Percentiles rank a stretch among this genome's conserved stretches.
phyloP scores from a whole-genome alignment of 2,888 invertebrate species.

The Scelioninae gen. 2 region DNA sequence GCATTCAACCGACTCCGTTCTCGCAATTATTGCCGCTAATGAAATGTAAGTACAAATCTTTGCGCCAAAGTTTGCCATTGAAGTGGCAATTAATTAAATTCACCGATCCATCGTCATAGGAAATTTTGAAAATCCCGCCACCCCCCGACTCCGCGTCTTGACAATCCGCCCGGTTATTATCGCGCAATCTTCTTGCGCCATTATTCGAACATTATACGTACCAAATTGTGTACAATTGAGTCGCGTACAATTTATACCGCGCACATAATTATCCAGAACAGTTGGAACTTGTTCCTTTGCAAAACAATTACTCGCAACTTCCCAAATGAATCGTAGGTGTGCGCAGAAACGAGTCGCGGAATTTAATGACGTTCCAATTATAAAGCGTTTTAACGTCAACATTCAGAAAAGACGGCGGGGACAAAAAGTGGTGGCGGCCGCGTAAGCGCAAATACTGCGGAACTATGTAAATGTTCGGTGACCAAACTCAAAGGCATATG shows the following conservation, averaged over 20 bases:
- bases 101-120: no score
- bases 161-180: constrained; percentile 37
- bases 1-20: no score
- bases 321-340: constrained; percentile 46
- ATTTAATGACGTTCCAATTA: constrained; percentile 56
- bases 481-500: constrained; percentile 59
- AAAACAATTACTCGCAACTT: constrained; percentile 51
- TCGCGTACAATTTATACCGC: constrained; percentile 33
- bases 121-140: no score
- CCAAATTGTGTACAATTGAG: constrained; percentile 47
- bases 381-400: constrained; percentile 51
- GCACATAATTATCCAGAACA: constrained; percentile 49
- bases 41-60: no score
- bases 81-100: no score
- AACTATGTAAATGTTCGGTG: constrained; percentile 57
- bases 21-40: no score
- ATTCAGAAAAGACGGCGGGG: constrained; percentile 36
- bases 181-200: constrained; percentile 33
- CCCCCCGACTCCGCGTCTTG: background rate
- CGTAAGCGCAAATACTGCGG: constrained; percentile 46
- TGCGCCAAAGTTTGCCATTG: no score
- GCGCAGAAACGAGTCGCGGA: constrained; percentile 32
- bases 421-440: constrained; percentile 38
- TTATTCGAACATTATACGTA: constrained; percentile 39
- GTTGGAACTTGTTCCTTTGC: constrained; percentile 33